Percentiles rank a stretch among this genome's conserved stretches.
Evolutionary conservation across 1,140 invertebrate genomes (phyloP).

Genomic region (Papilio dardanus): DNA sequence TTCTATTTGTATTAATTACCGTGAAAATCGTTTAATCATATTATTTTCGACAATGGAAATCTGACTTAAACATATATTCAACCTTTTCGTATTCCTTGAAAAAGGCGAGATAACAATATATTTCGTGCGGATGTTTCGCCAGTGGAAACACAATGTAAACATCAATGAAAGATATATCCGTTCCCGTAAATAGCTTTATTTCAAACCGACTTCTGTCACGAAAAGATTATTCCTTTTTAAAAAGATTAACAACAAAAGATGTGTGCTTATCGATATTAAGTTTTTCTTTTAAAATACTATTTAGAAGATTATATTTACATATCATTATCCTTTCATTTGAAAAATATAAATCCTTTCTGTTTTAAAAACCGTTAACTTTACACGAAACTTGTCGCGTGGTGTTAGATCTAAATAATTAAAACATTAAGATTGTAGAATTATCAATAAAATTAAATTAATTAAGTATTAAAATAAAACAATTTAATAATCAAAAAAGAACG

Average conservation of each 20-base stretch:
- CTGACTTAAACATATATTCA: too few species aligned
- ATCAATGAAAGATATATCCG: not conserved
- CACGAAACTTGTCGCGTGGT: not conserved
- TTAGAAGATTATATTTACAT: not conserved
- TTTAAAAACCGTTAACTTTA: not conserved
- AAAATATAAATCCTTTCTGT: not conserved
- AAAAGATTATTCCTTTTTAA: conserved; percentile 1
- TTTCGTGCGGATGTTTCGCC: not conserved
- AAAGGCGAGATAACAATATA: not conserved
- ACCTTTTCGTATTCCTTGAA: not conserved
- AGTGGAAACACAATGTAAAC: not conserved
- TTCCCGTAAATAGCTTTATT: not conserved
- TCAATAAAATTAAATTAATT: not conserved
- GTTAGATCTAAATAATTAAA: not conserved
- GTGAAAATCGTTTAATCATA: too few species aligned
- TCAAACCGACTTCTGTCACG: not conserved
- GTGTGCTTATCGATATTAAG: not conserved
- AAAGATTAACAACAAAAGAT: conserved; percentile 8
- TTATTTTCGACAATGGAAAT: too few species aligned
- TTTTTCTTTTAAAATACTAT: not conserved
- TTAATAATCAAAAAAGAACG: not conserved
- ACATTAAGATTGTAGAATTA: not conserved
- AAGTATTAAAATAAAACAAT: not conserved
- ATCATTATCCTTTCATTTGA: conserved; percentile 1
- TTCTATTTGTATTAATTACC: too few species aligned